Conservation (phyloP, 2,888 invertebrate species). For the Cheilosia vernalis region DNA sequence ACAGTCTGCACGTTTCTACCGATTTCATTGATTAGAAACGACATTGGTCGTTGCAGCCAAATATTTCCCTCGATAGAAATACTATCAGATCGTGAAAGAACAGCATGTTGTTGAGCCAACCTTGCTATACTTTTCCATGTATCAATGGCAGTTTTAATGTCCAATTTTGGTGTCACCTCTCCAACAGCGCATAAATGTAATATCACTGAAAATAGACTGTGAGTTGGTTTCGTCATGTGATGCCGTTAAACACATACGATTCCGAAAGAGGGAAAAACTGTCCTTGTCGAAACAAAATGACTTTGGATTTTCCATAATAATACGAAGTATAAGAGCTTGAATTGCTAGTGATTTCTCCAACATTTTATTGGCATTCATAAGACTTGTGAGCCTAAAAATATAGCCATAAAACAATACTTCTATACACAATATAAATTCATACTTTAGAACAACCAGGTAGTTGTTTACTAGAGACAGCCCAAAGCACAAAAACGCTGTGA, state of each 20-base stretch:
- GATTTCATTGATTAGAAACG: conserved; percentile 73
- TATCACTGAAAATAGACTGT: conserved; percentile 73
- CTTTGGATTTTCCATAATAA: conserved; percentile 14
- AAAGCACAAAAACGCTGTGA: conserved; percentile 50
- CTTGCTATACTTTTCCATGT: conserved; percentile 77
- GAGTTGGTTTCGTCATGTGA: background rate
- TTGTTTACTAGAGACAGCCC: conserved; percentile 36
- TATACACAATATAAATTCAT: background rate
- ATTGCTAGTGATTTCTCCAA: conserved; percentile 34
- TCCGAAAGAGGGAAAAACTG: background rate
- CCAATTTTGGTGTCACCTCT: conserved; percentile 51
- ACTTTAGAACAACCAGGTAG: conserved; percentile 37
- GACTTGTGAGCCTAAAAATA: conserved; percentile 20
- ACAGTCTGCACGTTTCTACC: conserved; percentile 66
- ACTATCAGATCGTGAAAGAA: background rate
- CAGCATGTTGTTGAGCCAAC: conserved; percentile 73
- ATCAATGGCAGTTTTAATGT: conserved; percentile 74
- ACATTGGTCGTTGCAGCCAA: conserved; percentile 76
- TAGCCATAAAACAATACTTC: background rate
- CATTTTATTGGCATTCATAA: background rate
- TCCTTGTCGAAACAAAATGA: conserved; percentile 5
- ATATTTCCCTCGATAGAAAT: conserved; percentile 17
- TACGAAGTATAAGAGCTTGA: conserved; percentile 18
- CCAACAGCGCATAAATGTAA: conserved; percentile 74
- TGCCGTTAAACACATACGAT: conserved; percentile 13